phyloP scores from a whole-genome alignment of 1,140 invertebrate species.

The Ditylenchus dipsaci region DNA sequence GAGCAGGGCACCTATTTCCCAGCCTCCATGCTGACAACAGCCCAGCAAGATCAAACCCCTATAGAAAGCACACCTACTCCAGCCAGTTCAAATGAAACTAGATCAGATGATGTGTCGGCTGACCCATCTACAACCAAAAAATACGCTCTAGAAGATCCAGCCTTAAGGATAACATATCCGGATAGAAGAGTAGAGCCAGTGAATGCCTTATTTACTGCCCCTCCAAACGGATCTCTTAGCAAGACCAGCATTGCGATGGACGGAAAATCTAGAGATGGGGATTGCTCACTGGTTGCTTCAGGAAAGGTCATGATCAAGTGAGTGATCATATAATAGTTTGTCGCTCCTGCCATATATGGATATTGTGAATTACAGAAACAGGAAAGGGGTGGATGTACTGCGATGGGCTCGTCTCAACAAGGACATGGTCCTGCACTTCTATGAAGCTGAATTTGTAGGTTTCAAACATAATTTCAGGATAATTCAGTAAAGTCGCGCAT shows the following conservation, averaged over 20 bases:
- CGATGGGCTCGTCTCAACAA: slow-evolving; percentile 41
- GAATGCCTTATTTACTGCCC: slow-evolving; percentile 28
- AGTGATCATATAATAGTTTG: background rate
- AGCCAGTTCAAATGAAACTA: no score
- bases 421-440: slow-evolving; percentile 39
- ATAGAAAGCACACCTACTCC: background rate
- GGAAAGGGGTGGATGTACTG: slow-evolving; percentile 26
- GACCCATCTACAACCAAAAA: no score
- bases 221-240: slow-evolving; percentile 30
- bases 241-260: slow-evolving; percentile 8
- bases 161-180: slow-evolving; percentile 11
- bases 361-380: slow-evolving; percentile 10
- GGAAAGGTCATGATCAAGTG: slow-evolving; percentile 41
- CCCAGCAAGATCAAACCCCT: background rate
- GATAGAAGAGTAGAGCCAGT: background rate
- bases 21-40: background rate
- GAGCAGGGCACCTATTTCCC: background rate
- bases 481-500: no score
- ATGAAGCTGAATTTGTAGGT: slow-evolving; percentile 48
- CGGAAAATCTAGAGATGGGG: no score
- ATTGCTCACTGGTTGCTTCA: slow-evolving; percentile 18
- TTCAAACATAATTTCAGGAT: background rate
- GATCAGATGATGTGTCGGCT: no score
- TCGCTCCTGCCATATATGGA: background rate
- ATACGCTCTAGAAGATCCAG: no score